Conservation (phyloP, 2,113 vertebrate genomes). For the Cavia porcellus region DNA sequence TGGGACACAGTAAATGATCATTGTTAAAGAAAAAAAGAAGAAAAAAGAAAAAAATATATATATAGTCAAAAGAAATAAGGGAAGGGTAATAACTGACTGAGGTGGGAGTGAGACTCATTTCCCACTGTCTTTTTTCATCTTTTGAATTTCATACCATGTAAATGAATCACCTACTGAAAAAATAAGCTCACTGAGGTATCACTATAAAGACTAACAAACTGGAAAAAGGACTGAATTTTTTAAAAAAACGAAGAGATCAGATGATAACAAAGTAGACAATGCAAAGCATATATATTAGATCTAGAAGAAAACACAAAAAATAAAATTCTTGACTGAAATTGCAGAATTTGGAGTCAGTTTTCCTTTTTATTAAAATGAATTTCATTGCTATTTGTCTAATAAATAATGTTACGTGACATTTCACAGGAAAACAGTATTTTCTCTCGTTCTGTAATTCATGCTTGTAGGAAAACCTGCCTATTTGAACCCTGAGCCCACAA, state of each 20-base stretch:
- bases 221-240: neutral
- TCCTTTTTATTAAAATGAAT: slow-evolving; percentile 50
- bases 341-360: slow-evolving; percentile 31
- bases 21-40: neutral
- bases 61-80: neutral
- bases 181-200: neutral
- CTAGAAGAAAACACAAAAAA: slow-evolving; percentile 36
- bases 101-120: neutral
- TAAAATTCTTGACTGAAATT: neutral
- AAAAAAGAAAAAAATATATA: too few relatives aligned
- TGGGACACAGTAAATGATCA: slow-evolving; percentile 7
- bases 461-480: neutral
- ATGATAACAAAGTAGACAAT: slow-evolving; percentile 15
- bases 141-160: neutral
- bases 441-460: neutral
- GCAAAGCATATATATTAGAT: neutral
- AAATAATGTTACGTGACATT: slow-evolving; percentile 50
- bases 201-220: slow-evolving; percentile 30
- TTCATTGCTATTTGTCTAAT: slow-evolving; percentile 48
- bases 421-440: slow-evolving; percentile 26
- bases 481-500: slow-evolving; percentile 13
- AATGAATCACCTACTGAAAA: slow-evolving; percentile 52
- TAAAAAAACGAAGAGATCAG: slow-evolving; percentile 17
- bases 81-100: neutral
- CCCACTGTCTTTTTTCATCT: neutral